A percentile compares a stretch with the other conserved stretches of the same genome.
phyloP scores from a whole-genome alignment of 2,888 invertebrate genomes.

The Apotomis turbidana region DNA sequence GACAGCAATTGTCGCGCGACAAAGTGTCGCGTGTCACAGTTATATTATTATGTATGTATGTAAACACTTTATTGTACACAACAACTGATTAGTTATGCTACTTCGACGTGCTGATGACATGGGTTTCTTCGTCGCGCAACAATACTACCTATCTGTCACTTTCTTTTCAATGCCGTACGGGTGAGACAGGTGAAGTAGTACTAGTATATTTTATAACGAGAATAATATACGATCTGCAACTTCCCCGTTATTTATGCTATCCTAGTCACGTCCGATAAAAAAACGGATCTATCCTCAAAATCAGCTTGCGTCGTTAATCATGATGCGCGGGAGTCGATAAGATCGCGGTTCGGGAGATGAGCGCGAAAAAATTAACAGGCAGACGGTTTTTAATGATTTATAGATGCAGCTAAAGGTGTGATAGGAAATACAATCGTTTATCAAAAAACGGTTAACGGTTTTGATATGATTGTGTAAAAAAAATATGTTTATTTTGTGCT shows the following conservation, averaged over 20 bases:
- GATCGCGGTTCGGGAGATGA: constrained; percentile 47
- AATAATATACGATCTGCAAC: neutral
- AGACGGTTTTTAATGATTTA: constrained; percentile 47
- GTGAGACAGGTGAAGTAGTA: too few species aligned
- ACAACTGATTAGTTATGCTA: too few species aligned
- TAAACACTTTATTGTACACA: too few species aligned
- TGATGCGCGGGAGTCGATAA: constrained; percentile 53
- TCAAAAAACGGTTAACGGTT: constrained; percentile 10
- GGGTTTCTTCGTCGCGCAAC: too few species aligned
- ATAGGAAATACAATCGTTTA: constrained; percentile 22
- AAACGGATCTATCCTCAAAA: constrained; percentile 45
- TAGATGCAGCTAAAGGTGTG: constrained; percentile 37
- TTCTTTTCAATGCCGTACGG: too few species aligned
- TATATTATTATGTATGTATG: too few species aligned
- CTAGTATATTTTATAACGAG: too few species aligned
- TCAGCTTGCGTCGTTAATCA: constrained; percentile 59
- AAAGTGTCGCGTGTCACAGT: too few species aligned
- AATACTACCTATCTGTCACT: too few species aligned
- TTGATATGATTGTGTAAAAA: neutral
- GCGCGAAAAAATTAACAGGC: constrained; percentile 61
- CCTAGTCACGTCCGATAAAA: constrained; percentile 23
- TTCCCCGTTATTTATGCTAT: neutral
- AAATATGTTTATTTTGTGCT: neutral
- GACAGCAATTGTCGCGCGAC: too few species aligned
- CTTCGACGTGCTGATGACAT: too few species aligned